Evolutionary conservation across 2,888 invertebrate genomes (phyloP), one percentile per base, ranked within the genome.

Genomic region (Trilocha varians): DNA sequence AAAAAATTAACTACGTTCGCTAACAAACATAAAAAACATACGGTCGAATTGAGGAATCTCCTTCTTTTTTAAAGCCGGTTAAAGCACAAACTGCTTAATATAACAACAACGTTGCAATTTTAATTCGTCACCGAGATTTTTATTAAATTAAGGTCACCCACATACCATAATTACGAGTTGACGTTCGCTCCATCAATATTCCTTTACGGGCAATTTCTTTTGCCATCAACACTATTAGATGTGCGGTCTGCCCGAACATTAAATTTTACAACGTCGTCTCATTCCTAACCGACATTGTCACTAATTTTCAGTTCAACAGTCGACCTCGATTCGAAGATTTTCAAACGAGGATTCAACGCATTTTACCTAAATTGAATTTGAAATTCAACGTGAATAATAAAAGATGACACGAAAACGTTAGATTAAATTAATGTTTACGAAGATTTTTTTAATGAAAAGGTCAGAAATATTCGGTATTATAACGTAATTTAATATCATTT

Each of bases 211-310:
- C 70, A 72, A 70, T 78, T 76, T 75, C 70, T 72, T 72, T 62
- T 49, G 62, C 71, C 75, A 72, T 78, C 71, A 65, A 60, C 77
- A 78, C 80, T 80, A 84, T 83, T 79, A 63, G 62, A 47, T 41
- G 45, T 52, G 57, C 62, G 65, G 64, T 59, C 61, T 62, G 72
- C 67, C 60, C 62, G 59, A 60, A 65, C 77, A 73, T 83, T 73
- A 83, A 77, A 82, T 83, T 83, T 84, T 82, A 84, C 61, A 79
- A 69, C 62, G 47, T 62, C 57, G 66, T 59, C 76, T 83, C 80
- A 80, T 82, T 83, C 78, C 68, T 63, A 66, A 49, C 50, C 54
- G 55, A 58, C 60, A 59, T 60, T 69, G 66, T 76, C 68, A 66
- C 59, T 76, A 77, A 77, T 75, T 76, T 71, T 68, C 56, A 25